Conservation (phyloP, 2,113 vertebrate species). For the Glareola pratincola region DNA sequence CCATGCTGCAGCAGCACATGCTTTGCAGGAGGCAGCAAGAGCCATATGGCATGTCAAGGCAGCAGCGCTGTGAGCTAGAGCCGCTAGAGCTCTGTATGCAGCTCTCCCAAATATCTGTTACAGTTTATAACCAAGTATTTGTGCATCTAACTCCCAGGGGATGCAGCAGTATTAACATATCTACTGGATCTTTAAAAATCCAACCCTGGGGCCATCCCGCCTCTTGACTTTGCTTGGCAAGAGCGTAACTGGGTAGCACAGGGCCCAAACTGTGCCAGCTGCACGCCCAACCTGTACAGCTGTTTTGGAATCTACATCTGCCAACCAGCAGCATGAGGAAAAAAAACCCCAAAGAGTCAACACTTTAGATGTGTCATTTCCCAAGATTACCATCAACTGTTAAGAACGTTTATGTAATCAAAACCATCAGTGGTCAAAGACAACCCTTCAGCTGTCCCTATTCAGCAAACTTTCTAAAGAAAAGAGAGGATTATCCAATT, state of each 20-base stretch:
- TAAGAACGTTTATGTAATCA: background rate
- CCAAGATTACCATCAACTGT: background rate
- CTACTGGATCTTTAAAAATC: background rate
- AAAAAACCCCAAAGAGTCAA: background rate
- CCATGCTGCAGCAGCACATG: background rate
- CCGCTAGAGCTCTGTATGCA: background rate
- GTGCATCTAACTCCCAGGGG: background rate
- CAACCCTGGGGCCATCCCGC: background rate
- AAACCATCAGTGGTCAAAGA: background rate
- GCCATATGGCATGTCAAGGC: background rate
- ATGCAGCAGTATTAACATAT: background rate
- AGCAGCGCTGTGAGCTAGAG: background rate
- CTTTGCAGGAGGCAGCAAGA: background rate
- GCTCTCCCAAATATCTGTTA: background rate
- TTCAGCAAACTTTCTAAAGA: background rate
- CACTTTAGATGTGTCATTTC: background rate
- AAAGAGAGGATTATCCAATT: background rate
- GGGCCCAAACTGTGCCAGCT: background rate
- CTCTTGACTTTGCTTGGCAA: background rate
- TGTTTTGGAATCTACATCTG: background rate
- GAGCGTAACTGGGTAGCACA: background rate
- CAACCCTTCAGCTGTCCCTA: background rate
- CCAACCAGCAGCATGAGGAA: background rate
- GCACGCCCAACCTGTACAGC: background rate
- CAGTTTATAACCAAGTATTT: background rate